phyloP scores from a whole-genome alignment of 2,888 invertebrate species.

The Agonum fuliginosum region DNA sequence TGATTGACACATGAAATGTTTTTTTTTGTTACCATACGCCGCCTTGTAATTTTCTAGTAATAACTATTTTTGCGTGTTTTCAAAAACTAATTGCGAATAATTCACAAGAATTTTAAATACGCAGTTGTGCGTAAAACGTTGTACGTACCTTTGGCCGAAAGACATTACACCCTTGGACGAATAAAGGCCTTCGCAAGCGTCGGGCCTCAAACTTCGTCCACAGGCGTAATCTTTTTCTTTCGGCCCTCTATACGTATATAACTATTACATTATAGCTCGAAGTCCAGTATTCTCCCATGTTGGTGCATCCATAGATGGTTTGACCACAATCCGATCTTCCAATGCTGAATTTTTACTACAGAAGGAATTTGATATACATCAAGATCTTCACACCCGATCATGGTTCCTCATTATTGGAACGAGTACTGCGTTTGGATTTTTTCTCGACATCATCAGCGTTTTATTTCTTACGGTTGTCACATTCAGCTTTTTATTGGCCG shows the following conservation, averaged over 20 bases:
- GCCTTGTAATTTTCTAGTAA: too few species aligned
- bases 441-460: conserved; percentile 79
- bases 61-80: too few species aligned
- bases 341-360: conserved; percentile 83
- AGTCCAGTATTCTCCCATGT: conserved; percentile 95
- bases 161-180: too few species aligned
- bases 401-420: conserved; percentile 78
- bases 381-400: conserved; percentile 81
- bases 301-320: conserved; percentile 89
- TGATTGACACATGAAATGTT: too few species aligned
- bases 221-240: conserved; percentile 31
- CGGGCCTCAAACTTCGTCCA: too few species aligned
- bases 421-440: conserved; percentile 79
- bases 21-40: too few species aligned
- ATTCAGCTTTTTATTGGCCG: conserved; percentile 78
- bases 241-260: too few species aligned
- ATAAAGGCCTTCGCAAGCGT: too few species aligned
- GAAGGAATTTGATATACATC: conserved; percentile 84
- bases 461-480: conserved; percentile 78
- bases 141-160: too few species aligned
- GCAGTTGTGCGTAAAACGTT: too few species aligned
- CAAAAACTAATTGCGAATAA: too few species aligned
- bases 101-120: too few species aligned
- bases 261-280: conserved; percentile 77
- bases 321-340: conserved; percentile 90